Evolutionary conservation across 2,113 vertebrate species (phyloP).

Genomic region (Gadus chalcogrammus): DNA sequence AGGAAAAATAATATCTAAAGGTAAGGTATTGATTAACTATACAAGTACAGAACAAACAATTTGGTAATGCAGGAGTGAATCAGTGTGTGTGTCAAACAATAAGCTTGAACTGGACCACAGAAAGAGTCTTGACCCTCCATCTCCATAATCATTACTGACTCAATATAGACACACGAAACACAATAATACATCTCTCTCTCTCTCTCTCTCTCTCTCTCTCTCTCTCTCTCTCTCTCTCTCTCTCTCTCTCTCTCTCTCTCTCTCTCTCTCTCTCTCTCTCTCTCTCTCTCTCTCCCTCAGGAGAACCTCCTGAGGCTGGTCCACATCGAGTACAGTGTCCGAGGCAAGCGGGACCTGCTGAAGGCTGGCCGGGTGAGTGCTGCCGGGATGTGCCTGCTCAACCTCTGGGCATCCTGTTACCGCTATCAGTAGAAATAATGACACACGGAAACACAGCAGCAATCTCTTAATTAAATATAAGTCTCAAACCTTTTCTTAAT

Average conservation of each 20-base stretch:
- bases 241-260: conserved; percentile 21
- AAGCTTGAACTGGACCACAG: too few relatives aligned
- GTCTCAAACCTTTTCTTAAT: too few relatives aligned
- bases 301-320: conserved; percentile 95
- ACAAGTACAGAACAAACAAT: too few relatives aligned
- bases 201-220: conserved; percentile 22
- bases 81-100: too few relatives aligned
- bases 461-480: too few relatives aligned
- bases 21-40: too few relatives aligned
- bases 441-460: too few relatives aligned
- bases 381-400: background rate
- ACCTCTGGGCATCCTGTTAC: conserved; percentile 15
- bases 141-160: too few relatives aligned
- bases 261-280: conserved; percentile 33
- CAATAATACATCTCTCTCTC: background rate
- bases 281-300: conserved; percentile 59
- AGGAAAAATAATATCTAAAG: conserved; percentile 9
- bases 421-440: too few relatives aligned
- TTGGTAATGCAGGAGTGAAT: too few relatives aligned
- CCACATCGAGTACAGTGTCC: conserved; percentile 91
- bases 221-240: conserved; percentile 11
- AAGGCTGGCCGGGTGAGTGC: conserved; percentile 92
- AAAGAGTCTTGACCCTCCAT: too few relatives aligned
- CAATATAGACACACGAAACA: too few relatives aligned
- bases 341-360: conserved; percentile 83